Conservation (phyloP, 2,888 invertebrate species). For the Heliconius sara region DNA sequence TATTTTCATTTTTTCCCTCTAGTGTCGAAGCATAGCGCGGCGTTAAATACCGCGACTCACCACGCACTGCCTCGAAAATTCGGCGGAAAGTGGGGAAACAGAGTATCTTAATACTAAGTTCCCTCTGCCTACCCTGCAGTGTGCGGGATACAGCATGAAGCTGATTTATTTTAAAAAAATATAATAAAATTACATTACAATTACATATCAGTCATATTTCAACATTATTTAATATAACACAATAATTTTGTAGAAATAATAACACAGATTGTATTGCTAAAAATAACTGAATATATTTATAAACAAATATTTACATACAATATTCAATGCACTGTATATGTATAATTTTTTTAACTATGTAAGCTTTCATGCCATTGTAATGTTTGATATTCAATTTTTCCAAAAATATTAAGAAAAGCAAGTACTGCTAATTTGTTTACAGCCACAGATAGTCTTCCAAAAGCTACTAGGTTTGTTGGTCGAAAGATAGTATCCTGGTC, state of each 20-base stretch:
- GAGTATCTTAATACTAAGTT: no score
- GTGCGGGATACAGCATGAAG: no score
- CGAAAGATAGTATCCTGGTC: conserved; percentile 74
- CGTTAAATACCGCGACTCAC: no score
- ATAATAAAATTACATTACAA: no score
- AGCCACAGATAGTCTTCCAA: conserved; percentile 89
- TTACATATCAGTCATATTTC: not conserved
- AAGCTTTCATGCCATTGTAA: conserved; percentile 83
- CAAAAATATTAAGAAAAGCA: conserved; percentile 80
- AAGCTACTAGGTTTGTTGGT: conserved; percentile 85
- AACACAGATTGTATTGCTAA: not conserved
- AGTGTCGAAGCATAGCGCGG: no score
- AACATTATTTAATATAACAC: not conserved
- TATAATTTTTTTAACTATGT: conserved; percentile 51
- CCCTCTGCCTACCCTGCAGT: no score
- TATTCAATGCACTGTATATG: not conserved
- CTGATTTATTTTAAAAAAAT: no score
- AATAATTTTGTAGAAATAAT: not conserved
- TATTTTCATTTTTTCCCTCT: no score
- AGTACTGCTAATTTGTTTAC: conserved; percentile 91
- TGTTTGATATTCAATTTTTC: conserved; percentile 81
- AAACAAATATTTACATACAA: not conserved
- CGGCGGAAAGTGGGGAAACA: no score
- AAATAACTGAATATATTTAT: not conserved
- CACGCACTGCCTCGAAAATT: no score